Base-by-base conservation (phyloP, 1,140 invertebrate genomes). In the Daktulosphaira vitifoliae region DNA sequence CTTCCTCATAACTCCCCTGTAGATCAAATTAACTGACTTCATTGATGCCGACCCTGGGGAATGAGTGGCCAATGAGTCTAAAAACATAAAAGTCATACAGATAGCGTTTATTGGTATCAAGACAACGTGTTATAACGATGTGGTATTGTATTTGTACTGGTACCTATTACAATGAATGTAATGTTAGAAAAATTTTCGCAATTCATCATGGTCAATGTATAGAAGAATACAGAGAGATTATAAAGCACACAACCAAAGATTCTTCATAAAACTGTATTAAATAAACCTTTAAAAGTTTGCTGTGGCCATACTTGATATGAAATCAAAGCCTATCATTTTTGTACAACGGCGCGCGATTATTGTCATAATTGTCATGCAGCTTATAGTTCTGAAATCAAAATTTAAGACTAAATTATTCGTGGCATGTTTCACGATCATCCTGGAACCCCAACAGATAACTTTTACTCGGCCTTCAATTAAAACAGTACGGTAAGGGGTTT, bases 21-120 rank as follows among this genome's bases (percentile, higher is more conserved):
- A 25, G 42, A 62, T 62, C 20, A 62, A 18, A 62, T 62, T 62
- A 62, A 62, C 56, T 46, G 56, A 62, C 44, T 62, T 48, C 42
- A 33, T 48, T 62, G 56, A 62, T 48, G 42, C 42, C 18, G 38
- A 22, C 11, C 25, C 54, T 39, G n/a, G 56, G 56, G 56, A 33
- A 62, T 29, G 20, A 46, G 56, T 33, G 42, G 25, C 42, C 29
- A 16, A 62, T 62, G 42, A 11, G 11, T 29, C 38, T n/a, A 13
- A 29, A 62, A 62, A 48, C 20, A 33, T 42, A 26, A 48, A 33
- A 62, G 56, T 62, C 56, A 48, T 62, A 62, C 56, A 46, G 42
- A 62, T 39, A 62, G 46, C 20, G 56, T 46, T 62, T 48, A 48
- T 62, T 62, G 42, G 39, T 48, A 44, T 62, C 56, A 46, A 44